A percentile compares a stretch with the other conserved stretches of the same genome.
Evolutionary conservation across 2,888 invertebrate genomes (phyloP).

Genomic region (Dryococelus australis): DNA sequence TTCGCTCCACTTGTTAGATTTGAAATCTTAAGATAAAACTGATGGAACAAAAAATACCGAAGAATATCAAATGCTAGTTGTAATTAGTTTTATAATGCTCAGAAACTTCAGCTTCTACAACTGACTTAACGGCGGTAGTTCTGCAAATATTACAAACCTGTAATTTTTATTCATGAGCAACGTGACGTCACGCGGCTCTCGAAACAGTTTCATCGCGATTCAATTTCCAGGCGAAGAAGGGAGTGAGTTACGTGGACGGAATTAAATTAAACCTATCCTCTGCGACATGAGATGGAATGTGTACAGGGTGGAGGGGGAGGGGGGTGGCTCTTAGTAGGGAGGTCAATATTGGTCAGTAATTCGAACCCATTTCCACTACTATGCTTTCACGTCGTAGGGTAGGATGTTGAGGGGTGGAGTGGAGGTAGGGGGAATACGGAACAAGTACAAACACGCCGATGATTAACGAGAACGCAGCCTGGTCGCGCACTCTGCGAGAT

Average conservation of each 20-base stretch:
- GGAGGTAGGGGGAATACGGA: neutral
- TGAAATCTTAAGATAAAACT: too few relatives aligned
- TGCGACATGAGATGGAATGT: neutral
- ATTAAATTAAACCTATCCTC: slow-evolving; percentile 7
- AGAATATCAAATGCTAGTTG: too few relatives aligned
- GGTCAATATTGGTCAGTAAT: slow-evolving; percentile 16
- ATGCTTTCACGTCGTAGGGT: neutral
- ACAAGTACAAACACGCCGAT: neutral
- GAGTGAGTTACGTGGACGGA: neutral
- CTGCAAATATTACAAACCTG: too few relatives aligned
- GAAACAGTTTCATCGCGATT: neutral
- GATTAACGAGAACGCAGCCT: neutral
- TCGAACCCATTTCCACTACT: neutral
- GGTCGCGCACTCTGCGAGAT: neutral
- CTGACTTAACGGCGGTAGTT: too few relatives aligned
- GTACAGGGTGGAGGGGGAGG: neutral
- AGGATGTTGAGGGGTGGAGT: neutral
- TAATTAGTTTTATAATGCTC: too few relatives aligned
- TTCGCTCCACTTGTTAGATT: too few relatives aligned
- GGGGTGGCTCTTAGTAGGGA: neutral
- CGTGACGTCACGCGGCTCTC: neutral
- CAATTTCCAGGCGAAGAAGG: neutral
- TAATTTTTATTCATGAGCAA: neutral
- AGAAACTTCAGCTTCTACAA: too few relatives aligned
- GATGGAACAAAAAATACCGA: too few relatives aligned